Base-by-base conservation (phyloP, 2,797 vertebrate species). In the Myotis myotis region DNA sequence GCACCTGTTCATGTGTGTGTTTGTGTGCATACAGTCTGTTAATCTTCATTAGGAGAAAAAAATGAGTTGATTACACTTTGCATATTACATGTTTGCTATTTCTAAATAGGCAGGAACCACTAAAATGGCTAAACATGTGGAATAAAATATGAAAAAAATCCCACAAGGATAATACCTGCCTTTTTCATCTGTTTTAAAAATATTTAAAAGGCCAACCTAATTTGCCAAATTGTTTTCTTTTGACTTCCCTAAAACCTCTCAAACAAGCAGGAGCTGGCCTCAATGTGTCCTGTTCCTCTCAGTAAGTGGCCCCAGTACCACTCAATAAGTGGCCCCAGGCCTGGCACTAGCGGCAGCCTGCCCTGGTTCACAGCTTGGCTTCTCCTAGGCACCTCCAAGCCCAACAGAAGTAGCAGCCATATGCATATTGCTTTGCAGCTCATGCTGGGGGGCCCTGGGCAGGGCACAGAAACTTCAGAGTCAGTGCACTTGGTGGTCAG, bases 141-240 rank as follows among this genome's bases (percentile, higher is more conserved):
- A 80, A 47, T 57, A 64, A 94, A 88, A 89, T 10, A 5, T 60
- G 51, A 49, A 79, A 33, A 25, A 49, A 79, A 23, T 49, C 25
- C 17, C 13, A 71, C 3, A 74, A 94, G 30, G n/a, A 33, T 41
- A 64, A 28, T 49, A 60, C 60, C 16, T 76, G 71, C 38, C 23
- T 51, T 89, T 92, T 80, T 84, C 38, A 72, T 80, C 38, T 82
- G 25, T 41, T 49, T 88, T 93, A 91, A 76, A 83, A 72, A 80
- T 8, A 87, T 68, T 19, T 76, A 64, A 90, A 91, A 90, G 57
- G 28, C 36, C 49, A 64, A 87, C 23, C 22, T 66, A 92, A 92
- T 86, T 76, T 92, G 47, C 22, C 38, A 57, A 41, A 83, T 66
- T 33, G 23, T 84, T 83, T 92, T 75, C 55, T 87, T 92, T 91